phyloP scores from a whole-genome alignment of 1,140 invertebrate species.

The Antheraea pernyi region DNA sequence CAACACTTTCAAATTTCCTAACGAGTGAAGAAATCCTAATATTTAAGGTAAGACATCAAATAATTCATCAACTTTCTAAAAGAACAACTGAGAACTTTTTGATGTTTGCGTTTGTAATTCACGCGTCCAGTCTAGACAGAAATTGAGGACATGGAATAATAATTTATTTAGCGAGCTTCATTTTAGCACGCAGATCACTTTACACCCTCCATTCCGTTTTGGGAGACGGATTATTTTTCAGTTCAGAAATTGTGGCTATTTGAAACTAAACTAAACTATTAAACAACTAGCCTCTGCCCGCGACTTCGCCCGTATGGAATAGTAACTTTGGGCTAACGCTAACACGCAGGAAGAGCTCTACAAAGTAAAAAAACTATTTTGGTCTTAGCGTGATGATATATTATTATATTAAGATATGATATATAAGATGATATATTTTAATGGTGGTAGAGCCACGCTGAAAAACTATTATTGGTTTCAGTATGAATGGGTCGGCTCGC shows the following conservation, averaged over 20 bases:
- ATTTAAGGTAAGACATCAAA: slow-evolving; percentile 5
- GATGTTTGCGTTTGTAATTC: slow-evolving; percentile 12
- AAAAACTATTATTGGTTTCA: too few relatives aligned
- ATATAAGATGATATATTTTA: too few relatives aligned
- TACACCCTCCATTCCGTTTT: neutral
- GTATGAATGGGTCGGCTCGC: too few relatives aligned
- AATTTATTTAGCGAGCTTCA: slow-evolving; percentile 1
- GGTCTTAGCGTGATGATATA: too few relatives aligned
- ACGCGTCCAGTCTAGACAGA: slow-evolving; percentile 11
- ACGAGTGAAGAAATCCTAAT: neutral
- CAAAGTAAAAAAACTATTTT: too few relatives aligned
- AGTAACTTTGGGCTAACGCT: too few relatives aligned
- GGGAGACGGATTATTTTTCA: neutral
- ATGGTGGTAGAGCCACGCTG: too few relatives aligned
- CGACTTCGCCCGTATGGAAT: neutral
- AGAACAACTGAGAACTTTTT: slow-evolving; percentile 8
- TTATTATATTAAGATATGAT: too few relatives aligned
- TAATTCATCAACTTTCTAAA: slow-evolving; percentile 10
- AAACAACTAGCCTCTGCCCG: neutral
- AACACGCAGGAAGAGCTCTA: too few relatives aligned
- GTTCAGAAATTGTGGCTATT: neutral
- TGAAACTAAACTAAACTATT: neutral
- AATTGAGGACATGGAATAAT: slow-evolving; percentile 9
- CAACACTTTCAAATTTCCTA: neutral
- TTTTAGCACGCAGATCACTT: slow-evolving; percentile 8